Conservation (phyloP, 1,140 invertebrate genomes). For the Eupeodes corollae region DNA sequence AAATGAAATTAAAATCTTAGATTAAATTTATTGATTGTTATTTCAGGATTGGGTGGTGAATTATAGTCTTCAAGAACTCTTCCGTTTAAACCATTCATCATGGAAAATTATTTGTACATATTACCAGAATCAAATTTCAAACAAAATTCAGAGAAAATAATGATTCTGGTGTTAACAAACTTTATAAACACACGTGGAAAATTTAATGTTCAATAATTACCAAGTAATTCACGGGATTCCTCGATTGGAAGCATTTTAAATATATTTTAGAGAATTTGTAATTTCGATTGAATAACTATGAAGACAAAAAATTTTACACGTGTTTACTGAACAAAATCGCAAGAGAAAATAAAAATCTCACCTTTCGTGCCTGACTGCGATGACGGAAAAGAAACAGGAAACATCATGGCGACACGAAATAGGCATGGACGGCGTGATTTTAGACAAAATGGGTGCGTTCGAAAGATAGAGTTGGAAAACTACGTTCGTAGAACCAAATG, state of each 20-base stretch:
- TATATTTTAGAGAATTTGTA: background rate
- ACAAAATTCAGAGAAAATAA: background rate
- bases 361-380: constrained; percentile 11
- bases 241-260: constrained; percentile 1
- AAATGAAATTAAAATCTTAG: constrained; percentile 7
- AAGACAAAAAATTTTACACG: constrained; percentile 6
- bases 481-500: too few relatives aligned
- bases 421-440: background rate
- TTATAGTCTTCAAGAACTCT: constrained; percentile 38
- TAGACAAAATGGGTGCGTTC: background rate
- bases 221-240: background rate
- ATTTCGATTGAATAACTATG: background rate
- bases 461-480: too few relatives aligned
- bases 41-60: constrained; percentile 38
- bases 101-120: background rate
- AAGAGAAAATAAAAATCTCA: constrained; percentile 10
- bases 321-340: constrained; percentile 9
- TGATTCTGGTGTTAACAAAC: constrained; percentile 1
- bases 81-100: constrained; percentile 23
- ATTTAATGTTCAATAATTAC: constrained; percentile 1
- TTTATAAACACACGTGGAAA: constrained; percentile 11
- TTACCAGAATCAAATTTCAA: background rate
- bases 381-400: constrained; percentile 16
- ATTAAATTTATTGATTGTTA: constrained; percentile 2
- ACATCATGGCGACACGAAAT: constrained; percentile 5